Conservation (phyloP, 2,888 invertebrate genomes). For the Lithophane leautieri region DNA sequence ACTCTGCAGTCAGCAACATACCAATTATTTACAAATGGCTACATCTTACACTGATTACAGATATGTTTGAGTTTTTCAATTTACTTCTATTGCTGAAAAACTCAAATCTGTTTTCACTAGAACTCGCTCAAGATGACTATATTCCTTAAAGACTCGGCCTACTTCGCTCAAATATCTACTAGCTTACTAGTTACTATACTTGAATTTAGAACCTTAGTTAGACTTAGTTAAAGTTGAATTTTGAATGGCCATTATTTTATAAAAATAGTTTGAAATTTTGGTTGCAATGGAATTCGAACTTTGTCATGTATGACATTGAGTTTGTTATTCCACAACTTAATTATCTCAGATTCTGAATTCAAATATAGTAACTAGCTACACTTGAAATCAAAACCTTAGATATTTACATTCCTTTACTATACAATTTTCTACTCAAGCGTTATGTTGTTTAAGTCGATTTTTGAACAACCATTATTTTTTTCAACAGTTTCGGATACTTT, state of each 20-base stretch:
- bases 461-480: not conserved
- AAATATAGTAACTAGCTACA: not conserved
- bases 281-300: not conserved
- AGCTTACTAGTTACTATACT: constrained; percentile 3
- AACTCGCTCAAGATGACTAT: constrained; percentile 49
- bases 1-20: constrained; percentile 12
- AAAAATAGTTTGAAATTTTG: not conserved
- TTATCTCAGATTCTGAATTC: not conserved
- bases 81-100: not conserved
- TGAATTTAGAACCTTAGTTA: not conserved
- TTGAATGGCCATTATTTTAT: not conserved
- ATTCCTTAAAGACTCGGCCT: constrained; percentile 48
- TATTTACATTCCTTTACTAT: not conserved
- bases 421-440: not conserved
- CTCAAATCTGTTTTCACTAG: not conserved
- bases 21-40: constrained; percentile 12
- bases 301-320: not conserved
- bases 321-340: not conserved
- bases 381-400: not conserved
- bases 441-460: not conserved
- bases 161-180: constrained; percentile 43
- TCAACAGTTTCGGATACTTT: too few relatives aligned
- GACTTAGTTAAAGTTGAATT: not conserved
- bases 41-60: not conserved
- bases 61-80: not conserved